Conservation (phyloP, 2,113 vertebrate genomes). For the Lynx canadensis region DNA sequence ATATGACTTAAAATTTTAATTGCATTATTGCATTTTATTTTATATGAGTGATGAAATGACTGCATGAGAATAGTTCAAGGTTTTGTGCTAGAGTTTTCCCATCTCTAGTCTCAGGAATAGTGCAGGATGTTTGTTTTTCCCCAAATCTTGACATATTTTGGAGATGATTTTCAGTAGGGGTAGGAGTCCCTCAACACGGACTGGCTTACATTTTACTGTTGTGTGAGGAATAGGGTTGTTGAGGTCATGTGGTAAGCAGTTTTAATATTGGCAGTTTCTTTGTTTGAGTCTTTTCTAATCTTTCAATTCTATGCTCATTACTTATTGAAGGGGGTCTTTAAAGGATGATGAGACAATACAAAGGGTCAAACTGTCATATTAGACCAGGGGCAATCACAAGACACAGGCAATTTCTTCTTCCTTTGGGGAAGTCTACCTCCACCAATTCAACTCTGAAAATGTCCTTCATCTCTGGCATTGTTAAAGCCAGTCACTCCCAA, state of each 20-base stretch:
- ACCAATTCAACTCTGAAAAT: not conserved
- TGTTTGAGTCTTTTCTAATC: not conserved
- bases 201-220: not conserved
- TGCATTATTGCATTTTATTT: not conserved
- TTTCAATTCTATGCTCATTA: not conserved
- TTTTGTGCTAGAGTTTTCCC: not conserved
- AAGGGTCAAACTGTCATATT: not conserved
- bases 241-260: not conserved
- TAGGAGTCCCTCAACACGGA: not conserved
- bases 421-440: not conserved
- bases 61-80: not conserved
- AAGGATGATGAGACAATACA: not conserved
- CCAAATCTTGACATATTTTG: not conserved
- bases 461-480: not conserved
- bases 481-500: not conserved
- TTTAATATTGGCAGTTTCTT: not conserved
- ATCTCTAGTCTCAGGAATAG: not conserved
- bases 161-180: not conserved
- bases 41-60: not conserved
- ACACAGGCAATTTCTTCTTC: not conserved
- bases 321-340: not conserved
- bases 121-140: not conserved
- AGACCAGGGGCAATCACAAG: not conserved
- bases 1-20: not conserved
- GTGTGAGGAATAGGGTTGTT: not conserved